Conservation (phyloP, 2,888 invertebrate genomes). For the Luffia ferchaultella region DNA sequence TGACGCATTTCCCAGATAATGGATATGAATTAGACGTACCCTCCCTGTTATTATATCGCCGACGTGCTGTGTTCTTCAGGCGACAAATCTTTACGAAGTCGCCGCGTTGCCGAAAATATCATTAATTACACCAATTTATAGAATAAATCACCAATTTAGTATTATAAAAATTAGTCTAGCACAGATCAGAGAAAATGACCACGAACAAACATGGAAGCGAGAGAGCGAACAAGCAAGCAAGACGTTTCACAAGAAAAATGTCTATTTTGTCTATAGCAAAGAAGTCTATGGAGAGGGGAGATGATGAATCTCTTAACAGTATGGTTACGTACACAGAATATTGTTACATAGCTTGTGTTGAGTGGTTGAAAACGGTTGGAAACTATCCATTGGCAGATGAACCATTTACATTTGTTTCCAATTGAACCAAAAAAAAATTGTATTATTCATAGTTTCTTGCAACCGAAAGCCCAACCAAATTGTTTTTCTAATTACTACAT, state of each 20-base stretch:
- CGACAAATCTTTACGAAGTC: conserved; percentile 58
- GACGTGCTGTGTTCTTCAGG: conserved; percentile 50
- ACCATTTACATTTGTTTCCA: no score
- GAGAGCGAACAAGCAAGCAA: conserved; percentile 42
- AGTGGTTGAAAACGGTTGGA: no score
- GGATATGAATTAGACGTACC: conserved; percentile 61
- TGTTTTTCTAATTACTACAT: no score
- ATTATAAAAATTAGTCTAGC: conserved; percentile 51
- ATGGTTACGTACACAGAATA: no score
- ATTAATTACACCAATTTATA: conserved; percentile 55
- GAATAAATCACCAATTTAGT: conserved; percentile 48
- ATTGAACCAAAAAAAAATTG: no score
- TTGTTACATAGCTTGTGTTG: no score
- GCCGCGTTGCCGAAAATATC: conserved; percentile 55
- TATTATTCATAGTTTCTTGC: no score
- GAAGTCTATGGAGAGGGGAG: no score
- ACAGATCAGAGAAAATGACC: conserved; percentile 60
- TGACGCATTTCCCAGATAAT: conserved; percentile 64
- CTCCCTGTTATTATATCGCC: conserved; percentile 60
- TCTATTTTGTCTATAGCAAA: conserved; percentile 29
- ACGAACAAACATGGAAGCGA: conserved; percentile 67
- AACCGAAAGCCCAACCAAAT: no score
- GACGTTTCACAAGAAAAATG: conserved; percentile 36
- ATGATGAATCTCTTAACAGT: no score
- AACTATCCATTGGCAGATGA: no score